Evolutionary conservation across 2,113 vertebrate genomes (phyloP), one percentile per base, ranked within the genome.

Genomic region (Cyprinodon variegatus): DNA sequence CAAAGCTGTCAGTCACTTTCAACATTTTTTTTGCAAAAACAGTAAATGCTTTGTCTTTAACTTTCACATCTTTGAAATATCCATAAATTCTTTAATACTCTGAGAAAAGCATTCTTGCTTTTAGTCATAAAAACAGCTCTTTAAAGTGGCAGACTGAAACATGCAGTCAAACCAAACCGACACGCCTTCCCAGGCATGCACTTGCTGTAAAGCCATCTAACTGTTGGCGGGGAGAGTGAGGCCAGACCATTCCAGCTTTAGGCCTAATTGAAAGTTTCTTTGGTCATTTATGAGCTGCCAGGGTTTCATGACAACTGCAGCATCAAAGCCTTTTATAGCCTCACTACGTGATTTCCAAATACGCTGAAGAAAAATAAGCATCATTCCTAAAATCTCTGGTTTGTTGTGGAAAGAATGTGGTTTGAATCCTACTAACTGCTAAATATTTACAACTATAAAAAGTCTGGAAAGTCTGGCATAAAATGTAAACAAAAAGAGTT

Each of bases 211-310:
- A 82, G 81, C 62, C 68, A 1, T 68, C 68, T 64, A 65, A 66
- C 43, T 68, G 67, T 69, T 36, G 75, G 70, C n/a, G 78, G 73
- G 41, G 4, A 45, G 67, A 63, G 72, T 37, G 53, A 83, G 60
- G 50, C 65, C 78, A 85, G 67, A 79, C 80, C 29, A 4, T 39
- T 82, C 64, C 62, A 61, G 65, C 64, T 78, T 82, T 3, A 61
- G 73, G 70, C 74, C 50, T 41, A 73, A 83, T 85, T 86, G 85
- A 89, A 86, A 85, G 82, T 91, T 89, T 90, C 80, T 84, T 86
- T 29, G 12, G 61, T 15, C 76, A 60, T 88, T 91, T 90, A 87
- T 81, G 74, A 88, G 87, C 68, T 3, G 6, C 17, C 73, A 61
- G 48, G 69, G 81, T 84, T 85, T 87, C 53, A 79, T 71, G 83